Percentiles rank a stretch among this genome's conserved stretches.
Conservation (phyloP, 1,140 invertebrate species). For the Drosophila bipectinata region DNA sequence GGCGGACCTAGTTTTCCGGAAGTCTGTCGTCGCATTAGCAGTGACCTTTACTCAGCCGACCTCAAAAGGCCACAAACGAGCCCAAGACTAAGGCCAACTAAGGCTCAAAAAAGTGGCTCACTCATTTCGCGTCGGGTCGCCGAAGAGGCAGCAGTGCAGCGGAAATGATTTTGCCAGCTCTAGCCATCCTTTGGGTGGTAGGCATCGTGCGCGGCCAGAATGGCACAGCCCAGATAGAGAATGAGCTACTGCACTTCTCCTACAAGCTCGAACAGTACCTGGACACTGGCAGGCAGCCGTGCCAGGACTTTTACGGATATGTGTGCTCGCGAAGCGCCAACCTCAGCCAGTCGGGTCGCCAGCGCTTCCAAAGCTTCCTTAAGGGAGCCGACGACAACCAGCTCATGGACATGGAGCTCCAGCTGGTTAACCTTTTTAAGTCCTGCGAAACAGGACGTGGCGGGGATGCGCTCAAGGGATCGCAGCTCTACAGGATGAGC, state of each 20-base stretch:
- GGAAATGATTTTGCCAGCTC: constrained; percentile 31
- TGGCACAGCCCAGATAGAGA: constrained; percentile 32
- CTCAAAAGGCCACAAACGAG: constrained; percentile 1
- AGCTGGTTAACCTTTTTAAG: constrained; percentile 71
- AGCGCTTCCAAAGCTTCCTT: constrained; percentile 67
- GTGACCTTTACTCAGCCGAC: constrained; percentile 24
- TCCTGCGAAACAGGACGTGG: constrained; percentile 63
- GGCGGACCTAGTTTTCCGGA: constrained; percentile 37
- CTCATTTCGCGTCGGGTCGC: constrained; percentile 22
- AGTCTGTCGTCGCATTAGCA: constrained; percentile 29
- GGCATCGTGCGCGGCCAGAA: constrained; percentile 1
- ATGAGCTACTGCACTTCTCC: constrained; percentile 64
- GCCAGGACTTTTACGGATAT: constrained; percentile 74
- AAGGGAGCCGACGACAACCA: constrained; percentile 39
- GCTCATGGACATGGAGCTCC: constrained; percentile 66
- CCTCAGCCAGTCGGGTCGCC: constrained; percentile 52
- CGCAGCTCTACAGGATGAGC: constrained; percentile 56
- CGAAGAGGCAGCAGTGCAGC: constrained; percentile 1
- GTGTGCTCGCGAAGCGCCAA: constrained; percentile 63
- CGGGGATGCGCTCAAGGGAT: constrained; percentile 48
- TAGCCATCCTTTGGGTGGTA: constrained; percentile 20
- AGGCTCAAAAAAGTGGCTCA: background rate
- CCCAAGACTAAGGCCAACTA: background rate
- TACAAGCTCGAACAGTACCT: constrained; percentile 67
- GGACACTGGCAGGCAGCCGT: constrained; percentile 55